Percentiles rank a stretch among this genome's conserved stretches.
These are phyloP conservation scores for Actenoides hombroni DNA, from an alignment of 2,113 vertebrate genomes.

Conservation along the genomic window DNA sequence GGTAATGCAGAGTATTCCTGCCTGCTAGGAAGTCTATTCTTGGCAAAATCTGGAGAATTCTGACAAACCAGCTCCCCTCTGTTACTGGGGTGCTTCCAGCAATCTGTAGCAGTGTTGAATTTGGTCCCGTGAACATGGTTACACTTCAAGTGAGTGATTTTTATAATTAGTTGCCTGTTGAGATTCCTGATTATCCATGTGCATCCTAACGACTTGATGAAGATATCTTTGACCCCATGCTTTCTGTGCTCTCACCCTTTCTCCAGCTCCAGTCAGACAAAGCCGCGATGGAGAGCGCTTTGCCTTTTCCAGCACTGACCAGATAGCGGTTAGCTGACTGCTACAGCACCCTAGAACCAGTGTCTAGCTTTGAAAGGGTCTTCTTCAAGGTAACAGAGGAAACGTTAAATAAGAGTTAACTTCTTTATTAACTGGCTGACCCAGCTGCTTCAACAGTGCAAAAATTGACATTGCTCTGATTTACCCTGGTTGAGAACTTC, in stretches of 20 bases:
- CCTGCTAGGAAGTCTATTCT: accelerated
- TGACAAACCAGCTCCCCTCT: background rate
- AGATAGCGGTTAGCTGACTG: background rate
- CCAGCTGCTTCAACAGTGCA: conserved; percentile 4
- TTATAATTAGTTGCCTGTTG: background rate
- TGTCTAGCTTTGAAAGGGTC: background rate
- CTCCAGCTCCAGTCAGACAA: background rate
- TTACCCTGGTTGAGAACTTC: conserved; percentile 43
- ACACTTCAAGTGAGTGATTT: background rate
- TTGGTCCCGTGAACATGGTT: background rate
- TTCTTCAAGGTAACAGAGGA: background rate
- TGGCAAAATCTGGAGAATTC: background rate
- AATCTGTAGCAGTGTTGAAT: background rate
- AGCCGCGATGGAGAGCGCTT: background rate
- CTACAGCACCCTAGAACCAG: background rate
- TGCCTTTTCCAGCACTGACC: background rate
- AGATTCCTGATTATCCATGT: background rate
- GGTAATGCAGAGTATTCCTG: background rate
- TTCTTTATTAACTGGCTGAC: background rate
- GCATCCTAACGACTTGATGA: background rate
- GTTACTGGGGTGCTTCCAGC: background rate
- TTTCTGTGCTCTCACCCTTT: background rate
- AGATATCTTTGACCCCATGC: background rate
- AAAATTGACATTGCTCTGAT: conserved; percentile 26
- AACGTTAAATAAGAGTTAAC: background rate